Conservation (phyloP, 2,797 vertebrate species). For the Dendrocincla fuliginosa region DNA sequence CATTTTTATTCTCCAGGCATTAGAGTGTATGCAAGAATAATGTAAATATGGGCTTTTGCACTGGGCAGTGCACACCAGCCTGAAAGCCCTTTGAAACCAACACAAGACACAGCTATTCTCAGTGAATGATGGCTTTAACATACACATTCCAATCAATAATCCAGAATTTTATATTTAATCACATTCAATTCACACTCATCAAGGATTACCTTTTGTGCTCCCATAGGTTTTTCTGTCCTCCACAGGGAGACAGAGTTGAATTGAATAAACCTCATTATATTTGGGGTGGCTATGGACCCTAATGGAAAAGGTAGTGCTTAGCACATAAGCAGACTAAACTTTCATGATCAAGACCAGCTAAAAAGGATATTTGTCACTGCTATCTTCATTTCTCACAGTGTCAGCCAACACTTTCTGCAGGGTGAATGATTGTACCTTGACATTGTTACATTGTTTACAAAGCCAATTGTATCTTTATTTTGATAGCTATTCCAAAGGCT, state of each 20-base stretch:
- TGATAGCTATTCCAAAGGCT: constrained; percentile 20
- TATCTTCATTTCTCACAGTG: neutral
- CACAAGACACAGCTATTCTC: constrained; percentile 44
- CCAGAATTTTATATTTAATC: constrained; percentile 73
- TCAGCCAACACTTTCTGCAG: neutral
- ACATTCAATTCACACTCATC: constrained; percentile 64
- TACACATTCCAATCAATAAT: constrained; percentile 72
- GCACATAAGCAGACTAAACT: constrained; percentile 37
- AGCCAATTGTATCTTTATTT: constrained; percentile 48
- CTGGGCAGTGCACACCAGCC: neutral
- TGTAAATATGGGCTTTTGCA: constrained; percentile 55
- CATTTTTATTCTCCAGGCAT: constrained; percentile 68
- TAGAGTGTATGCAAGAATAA: constrained; percentile 29
- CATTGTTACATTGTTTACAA: constrained; percentile 44
- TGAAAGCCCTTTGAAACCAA: constrained; percentile 58
- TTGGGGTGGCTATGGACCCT: constrained; percentile 25
- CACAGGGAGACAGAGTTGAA: constrained; percentile 10
- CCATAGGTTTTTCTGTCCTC: constrained; percentile 61
- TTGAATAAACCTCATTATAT: constrained; percentile 21
- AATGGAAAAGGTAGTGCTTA: constrained; percentile 43
- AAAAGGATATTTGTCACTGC: constrained; percentile 21
- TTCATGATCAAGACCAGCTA: neutral
- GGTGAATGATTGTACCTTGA: constrained; percentile 29
- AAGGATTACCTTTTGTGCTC: constrained; percentile 68
- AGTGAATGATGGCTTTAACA: constrained; percentile 53